phyloP scores from a whole-genome alignment of 2,888 invertebrate species.

The Drosophila atroscutellata region DNA sequence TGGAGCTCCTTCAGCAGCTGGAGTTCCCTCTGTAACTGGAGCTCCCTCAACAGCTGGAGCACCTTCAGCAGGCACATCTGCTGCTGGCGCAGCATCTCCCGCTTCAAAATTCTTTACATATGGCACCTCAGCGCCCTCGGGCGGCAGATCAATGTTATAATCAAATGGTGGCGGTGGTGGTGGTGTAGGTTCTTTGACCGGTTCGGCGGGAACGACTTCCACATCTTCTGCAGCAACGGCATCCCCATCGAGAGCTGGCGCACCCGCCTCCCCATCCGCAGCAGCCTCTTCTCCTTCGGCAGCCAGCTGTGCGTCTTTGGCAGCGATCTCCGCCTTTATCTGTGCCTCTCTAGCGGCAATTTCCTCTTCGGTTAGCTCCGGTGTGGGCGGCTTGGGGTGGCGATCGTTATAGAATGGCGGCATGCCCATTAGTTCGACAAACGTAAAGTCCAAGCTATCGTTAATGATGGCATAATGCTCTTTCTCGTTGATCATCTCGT shows the following conservation, averaged over 20 bases:
- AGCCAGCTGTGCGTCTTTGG: conserved; percentile 45
- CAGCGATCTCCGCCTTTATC: conserved; percentile 57
- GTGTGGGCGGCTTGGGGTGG: conserved; percentile 85
- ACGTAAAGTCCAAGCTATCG: conserved; percentile 96
- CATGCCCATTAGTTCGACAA: conserved; percentile 91
- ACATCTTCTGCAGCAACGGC: conserved; percentile 42
- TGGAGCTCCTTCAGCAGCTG: conserved; percentile 59
- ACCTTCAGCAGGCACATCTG: conserved; percentile 48
- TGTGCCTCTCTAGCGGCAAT: conserved; percentile 79
- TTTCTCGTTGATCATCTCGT: conserved; percentile 94
- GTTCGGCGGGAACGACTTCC: conserved; percentile 49
- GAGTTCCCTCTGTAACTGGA: conserved; percentile 14
- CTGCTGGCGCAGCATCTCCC: conserved; percentile 57
- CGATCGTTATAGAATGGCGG: conserved; percentile 85
- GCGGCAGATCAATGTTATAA: conserved; percentile 84
- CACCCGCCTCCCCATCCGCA: conserved; percentile 71
- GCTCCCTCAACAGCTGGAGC: conserved; percentile 48
- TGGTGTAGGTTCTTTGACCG: conserved; percentile 82
- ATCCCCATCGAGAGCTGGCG: conserved; percentile 39
- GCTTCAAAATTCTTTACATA: conserved; percentile 84
- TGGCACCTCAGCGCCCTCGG: conserved; percentile 85
- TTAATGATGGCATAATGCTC: conserved; percentile 97
- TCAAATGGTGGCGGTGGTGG: conserved; percentile 85
- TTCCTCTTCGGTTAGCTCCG: conserved; percentile 84
- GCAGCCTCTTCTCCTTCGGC: conserved; percentile 48